Evolutionary conservation across 2,888 invertebrate species (phyloP).

Genomic region (Ophion slaviceki): DNA sequence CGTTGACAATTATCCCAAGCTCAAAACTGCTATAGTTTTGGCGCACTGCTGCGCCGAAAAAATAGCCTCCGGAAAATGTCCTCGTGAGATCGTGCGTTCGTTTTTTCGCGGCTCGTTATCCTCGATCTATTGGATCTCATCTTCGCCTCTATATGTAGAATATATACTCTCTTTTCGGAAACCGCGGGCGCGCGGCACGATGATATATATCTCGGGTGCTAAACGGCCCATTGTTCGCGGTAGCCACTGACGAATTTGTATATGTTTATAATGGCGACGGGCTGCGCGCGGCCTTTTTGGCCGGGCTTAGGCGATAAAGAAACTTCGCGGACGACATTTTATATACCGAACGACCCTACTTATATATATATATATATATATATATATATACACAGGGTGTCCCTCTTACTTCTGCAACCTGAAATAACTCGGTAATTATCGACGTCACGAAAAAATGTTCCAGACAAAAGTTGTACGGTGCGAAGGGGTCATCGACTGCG

Average conservation of each 20-base stretch:
- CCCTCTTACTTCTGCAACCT: too few relatives aligned
- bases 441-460: too few relatives aligned
- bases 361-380: constrained; percentile 7
- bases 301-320: constrained; percentile 63
- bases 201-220: constrained; percentile 82
- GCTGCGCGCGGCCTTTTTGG: constrained; percentile 68
- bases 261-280: constrained; percentile 82
- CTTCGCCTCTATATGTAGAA: constrained; percentile 34
- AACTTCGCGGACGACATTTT: constrained; percentile 57
- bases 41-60: background rate
- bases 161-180: constrained; percentile 55
- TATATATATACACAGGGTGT: background rate
- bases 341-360: constrained; percentile 14
- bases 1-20: background rate
- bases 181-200: constrained; percentile 75
- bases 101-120: constrained; percentile 50
- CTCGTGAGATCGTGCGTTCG: background rate
- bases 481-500: too few relatives aligned
- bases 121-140: constrained; percentile 44
- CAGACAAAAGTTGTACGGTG: too few relatives aligned
- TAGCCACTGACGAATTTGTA: constrained; percentile 83
- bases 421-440: too few relatives aligned
- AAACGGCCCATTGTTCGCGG: constrained; percentile 83
- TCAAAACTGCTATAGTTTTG: background rate
- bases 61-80: constrained; percentile 6